phyloP scores from a whole-genome alignment of 2,888 invertebrate species.

The Stenolophus ochropezus region DNA sequence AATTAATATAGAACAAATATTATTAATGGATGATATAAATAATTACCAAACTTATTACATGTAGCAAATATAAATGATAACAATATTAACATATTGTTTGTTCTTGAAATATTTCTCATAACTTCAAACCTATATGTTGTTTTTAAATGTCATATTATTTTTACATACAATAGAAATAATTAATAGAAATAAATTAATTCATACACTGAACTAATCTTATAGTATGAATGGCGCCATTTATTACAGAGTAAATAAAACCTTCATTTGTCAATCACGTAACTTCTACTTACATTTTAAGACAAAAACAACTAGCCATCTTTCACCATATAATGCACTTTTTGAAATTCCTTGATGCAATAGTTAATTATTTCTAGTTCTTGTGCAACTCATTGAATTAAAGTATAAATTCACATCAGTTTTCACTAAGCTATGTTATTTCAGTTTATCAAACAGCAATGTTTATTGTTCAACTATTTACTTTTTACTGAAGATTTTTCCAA shows the following conservation, averaged over 20 bases:
- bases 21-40: too few species aligned
- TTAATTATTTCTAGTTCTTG: not conserved
- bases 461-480: not conserved
- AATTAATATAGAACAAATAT: too few species aligned
- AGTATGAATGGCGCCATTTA: not conserved
- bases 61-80: too few species aligned
- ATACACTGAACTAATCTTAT: too few species aligned
- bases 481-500: not conserved
- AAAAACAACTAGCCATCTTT: not conserved
- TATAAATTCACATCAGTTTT: not conserved
- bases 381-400: not conserved
- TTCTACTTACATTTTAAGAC: not conserved
- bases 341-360: not conserved
- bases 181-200: too few species aligned
- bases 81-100: too few species aligned
- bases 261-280: not conserved
- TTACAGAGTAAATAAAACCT: not conserved
- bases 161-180: too few species aligned
- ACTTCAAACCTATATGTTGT: too few species aligned
- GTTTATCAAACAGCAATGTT: not conserved
- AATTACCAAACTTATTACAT: too few species aligned
- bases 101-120: too few species aligned
- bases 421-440: not conserved
- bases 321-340: not conserved
- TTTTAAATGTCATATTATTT: too few species aligned